Base-by-base conservation (phyloP, 2,888 invertebrate species). In the Drosophila subsilvestris region DNA sequence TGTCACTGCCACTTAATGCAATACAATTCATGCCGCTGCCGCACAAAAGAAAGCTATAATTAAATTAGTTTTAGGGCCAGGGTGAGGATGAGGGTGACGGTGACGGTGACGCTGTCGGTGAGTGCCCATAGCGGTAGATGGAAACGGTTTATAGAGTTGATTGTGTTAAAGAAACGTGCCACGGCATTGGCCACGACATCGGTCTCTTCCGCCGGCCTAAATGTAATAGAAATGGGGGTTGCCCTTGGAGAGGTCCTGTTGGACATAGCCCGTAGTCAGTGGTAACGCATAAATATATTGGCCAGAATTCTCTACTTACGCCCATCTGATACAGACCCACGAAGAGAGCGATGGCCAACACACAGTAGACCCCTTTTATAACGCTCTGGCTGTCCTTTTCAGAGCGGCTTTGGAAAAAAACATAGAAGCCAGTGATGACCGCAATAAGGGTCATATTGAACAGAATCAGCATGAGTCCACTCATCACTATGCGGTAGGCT, bases 191-290 rank as follows among this genome's bases (percentile, higher is more conserved):
- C 37, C 37, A 37, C n/a, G 37, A 12, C 14, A 37, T 37, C 37
- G 14, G 37, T n/a, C 6, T n/a, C n/a, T 14, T 37, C 32, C 32
- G 2, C 32, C 14, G 32, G n/a, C 2, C 58, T 74, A 84, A 45
- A 84, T 86, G 10, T 84, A 88, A 44, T 84, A 84, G n/a, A 86
- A 75, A 43, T 79, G 55, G 1, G 60, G 59, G 37, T 69, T 71
- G 8, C 25, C 51, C 49, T 68, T 51, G 3, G 84, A 75, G 1
- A 71, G n/a, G 32, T 84, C 84, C 84, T 88, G 63, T 6, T n/a
- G 45, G 32, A n/a, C 6, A 1, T 1, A 37, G 1, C 14, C 9
- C 12, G 5, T 22, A 27, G 12, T 4, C 2, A n/a, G 18, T 29
- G 20, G 4, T 14, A 29, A 45, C 18, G 1, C 17, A 18, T 22